phyloP scores from a whole-genome alignment of 2,797 vertebrate species.

The Chromobotia macracanthus region DNA sequence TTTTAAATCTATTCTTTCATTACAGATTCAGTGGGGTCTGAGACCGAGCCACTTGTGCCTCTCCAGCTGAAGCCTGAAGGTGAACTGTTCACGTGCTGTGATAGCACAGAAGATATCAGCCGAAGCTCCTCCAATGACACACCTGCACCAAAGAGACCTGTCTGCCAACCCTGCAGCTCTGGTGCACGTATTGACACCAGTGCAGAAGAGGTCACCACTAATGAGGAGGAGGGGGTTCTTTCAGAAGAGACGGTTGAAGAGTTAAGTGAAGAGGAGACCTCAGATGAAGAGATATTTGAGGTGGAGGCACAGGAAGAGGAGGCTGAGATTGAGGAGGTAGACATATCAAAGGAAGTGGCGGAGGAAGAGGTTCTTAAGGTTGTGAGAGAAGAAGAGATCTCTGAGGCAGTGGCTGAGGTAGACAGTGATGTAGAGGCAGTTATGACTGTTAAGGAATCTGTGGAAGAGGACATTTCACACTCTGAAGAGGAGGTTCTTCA shows the following conservation, averaged over 20 bases:
- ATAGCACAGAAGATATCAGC: slow-evolving; percentile 69
- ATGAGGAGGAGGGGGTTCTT: slow-evolving; percentile 22
- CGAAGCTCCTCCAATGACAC: slow-evolving; percentile 82
- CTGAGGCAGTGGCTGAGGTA: slow-evolving; percentile 42
- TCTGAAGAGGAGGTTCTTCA: slow-evolving; percentile 31
- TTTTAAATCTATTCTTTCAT: background rate
- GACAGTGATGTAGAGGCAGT: slow-evolving; percentile 31
- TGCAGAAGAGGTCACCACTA: slow-evolving; percentile 37
- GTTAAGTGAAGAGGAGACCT: slow-evolving; percentile 44
- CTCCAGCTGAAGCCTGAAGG: slow-evolving; percentile 74
- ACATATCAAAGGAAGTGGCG: slow-evolving; percentile 30
- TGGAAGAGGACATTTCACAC: slow-evolving; percentile 34
- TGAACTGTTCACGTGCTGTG: slow-evolving; percentile 75
- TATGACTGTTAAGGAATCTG: slow-evolving; percentile 48
- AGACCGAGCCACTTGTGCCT: slow-evolving; percentile 72
- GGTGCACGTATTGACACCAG: slow-evolving; percentile 24
- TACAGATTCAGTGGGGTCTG: slow-evolving; percentile 63
- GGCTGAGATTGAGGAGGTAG: slow-evolving; percentile 21
- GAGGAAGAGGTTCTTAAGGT: slow-evolving; percentile 26
- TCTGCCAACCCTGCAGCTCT: slow-evolving; percentile 74
- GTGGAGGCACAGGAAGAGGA: slow-evolving; percentile 45
- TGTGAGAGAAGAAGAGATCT: slow-evolving; percentile 21
- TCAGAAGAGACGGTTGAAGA: slow-evolving; percentile 28
- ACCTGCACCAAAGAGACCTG: slow-evolving; percentile 73
- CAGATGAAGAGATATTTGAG: slow-evolving; percentile 35